A percentile compares a stretch with the other conserved stretches of the same genome.
These are phyloP conservation scores for Halocynthia roretzi DNA, from an alignment of 23 tunicate species.

Conservation along the genomic window DNA sequence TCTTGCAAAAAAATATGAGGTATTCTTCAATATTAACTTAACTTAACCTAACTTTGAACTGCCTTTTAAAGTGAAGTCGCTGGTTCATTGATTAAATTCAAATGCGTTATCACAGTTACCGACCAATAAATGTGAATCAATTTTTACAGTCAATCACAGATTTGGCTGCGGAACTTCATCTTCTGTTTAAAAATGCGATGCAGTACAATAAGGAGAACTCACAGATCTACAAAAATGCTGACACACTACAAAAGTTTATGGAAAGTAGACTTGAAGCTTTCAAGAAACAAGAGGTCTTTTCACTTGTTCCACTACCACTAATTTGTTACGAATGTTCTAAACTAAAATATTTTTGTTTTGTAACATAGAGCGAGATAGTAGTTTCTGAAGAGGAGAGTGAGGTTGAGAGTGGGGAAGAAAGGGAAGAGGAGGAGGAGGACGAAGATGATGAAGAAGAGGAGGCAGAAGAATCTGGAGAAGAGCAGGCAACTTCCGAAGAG, in stretches of 20 bases:
- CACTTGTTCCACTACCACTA: not conserved
- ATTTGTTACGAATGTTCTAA: too few species aligned
- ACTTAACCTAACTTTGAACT: too few species aligned
- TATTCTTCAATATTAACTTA: not conserved
- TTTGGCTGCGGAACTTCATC: slow-evolving; percentile 40
- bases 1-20: slow-evolving; percentile 67
- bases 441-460: not conserved
- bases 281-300: slow-evolving; percentile 14
- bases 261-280: not conserved
- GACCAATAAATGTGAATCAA: not conserved
- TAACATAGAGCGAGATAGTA: not conserved
- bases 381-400: slow-evolving; percentile 35
- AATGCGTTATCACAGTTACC: not conserved
- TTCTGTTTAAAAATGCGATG: slow-evolving; percentile 73
- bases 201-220: slow-evolving; percentile 58
- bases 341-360: too few species aligned
- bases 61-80: too few species aligned
- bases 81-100: not conserved
- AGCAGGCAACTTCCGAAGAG: not conserved
- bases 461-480: not conserved
- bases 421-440: slow-evolving; percentile 31
- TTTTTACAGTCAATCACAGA: slow-evolving; percentile 31
- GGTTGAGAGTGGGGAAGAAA: slow-evolving; percentile 38
- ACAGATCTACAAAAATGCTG: slow-evolving; percentile 75
- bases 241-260: slow-evolving; percentile 33